Conservation (phyloP, 2,888 invertebrate genomes). For the Agrotis exclamationis region DNA sequence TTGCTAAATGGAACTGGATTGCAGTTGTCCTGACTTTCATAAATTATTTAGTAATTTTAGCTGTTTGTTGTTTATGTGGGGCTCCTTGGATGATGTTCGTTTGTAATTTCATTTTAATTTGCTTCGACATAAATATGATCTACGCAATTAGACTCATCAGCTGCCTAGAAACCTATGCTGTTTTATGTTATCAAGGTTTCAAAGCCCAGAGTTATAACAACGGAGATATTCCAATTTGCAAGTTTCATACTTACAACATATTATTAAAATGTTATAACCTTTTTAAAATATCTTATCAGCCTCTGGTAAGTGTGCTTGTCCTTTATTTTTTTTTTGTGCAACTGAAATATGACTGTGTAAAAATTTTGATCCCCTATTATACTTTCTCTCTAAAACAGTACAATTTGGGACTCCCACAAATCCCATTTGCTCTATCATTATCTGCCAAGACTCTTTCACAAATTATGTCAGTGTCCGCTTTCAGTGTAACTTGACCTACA, state of each 20-base stretch:
- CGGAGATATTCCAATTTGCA: not conserved
- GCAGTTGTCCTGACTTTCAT: constrained; percentile 5
- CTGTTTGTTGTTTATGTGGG: no score
- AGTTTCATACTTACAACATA: not conserved
- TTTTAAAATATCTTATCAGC: not conserved
- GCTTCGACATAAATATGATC: constrained; percentile 14
- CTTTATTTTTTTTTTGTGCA: not conserved
- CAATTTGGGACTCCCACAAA: no score
- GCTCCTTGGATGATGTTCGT: not conserved
- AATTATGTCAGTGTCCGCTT: no score
- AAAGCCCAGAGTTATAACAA: not conserved
- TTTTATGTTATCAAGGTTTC: not conserved
- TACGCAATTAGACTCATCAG: constrained; percentile 4
- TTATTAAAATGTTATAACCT: constrained; percentile 19
- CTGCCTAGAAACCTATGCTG: constrained; percentile 10
- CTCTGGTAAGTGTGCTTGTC: constrained; percentile 3
- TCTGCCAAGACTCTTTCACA: no score
- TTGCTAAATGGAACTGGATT: constrained; percentile 23
- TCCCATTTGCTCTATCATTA: no score
- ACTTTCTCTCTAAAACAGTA: no score
- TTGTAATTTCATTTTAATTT: not conserved
- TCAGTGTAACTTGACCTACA: no score
- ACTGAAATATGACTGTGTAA: no score
- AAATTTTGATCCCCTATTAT: no score
- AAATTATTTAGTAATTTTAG: not conserved